Evolutionary conservation across 2,888 invertebrate genomes (phyloP), one percentile per base, ranked within the genome.

Genomic region (Patella pellucida): DNA sequence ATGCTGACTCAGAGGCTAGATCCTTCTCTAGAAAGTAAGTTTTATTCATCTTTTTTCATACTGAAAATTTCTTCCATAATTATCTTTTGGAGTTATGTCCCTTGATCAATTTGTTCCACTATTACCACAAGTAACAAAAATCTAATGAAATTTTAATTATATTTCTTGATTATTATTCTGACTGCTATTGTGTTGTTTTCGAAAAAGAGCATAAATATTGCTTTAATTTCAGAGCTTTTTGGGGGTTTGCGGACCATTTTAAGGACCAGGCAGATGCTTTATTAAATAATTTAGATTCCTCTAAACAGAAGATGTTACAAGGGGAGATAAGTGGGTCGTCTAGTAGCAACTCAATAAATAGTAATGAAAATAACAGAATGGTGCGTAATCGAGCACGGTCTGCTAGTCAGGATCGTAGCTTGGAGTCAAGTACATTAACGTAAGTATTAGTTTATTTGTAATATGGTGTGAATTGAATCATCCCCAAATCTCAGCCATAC

Each of bases 1-100:
- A 99, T 93, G 98, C 99, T 0, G 99, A 99, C 91, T 94, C 95
- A 51, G 95, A 95, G 73, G 97, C 98, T 0, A 92, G 99, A 83
- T 94, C 94, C 14, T 93, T 93, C 85, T 95, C 96, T 0, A 93
- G 97, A 88, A 95, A 94, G 96, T 97, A 90, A 91, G 92, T 85
- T 11, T 51, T 7, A 23, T 69, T 15, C 1, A 41, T 41, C 41
- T 41, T 41, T 41, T 5, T 41, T 9, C 31, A 31, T 31, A 7
- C 0, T 5, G 31, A 41, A 41, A 9, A 0, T 41, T 41, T 41
- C 9, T 27, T 27, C 27, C 1, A 41, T 41, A 1, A 7, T 9
- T 41, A 52, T 71, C 3, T 19, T 52, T 67, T 11, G 15, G 50
- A n/a, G 16, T 70, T 74, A n/a, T 15, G 23, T 51, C 68, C 19